Percentiles rank a stretch among this genome's conserved stretches.
Evolutionary conservation across 2,113 vertebrate species (phyloP).

Genomic region (Odocoileus hemionus): DNA sequence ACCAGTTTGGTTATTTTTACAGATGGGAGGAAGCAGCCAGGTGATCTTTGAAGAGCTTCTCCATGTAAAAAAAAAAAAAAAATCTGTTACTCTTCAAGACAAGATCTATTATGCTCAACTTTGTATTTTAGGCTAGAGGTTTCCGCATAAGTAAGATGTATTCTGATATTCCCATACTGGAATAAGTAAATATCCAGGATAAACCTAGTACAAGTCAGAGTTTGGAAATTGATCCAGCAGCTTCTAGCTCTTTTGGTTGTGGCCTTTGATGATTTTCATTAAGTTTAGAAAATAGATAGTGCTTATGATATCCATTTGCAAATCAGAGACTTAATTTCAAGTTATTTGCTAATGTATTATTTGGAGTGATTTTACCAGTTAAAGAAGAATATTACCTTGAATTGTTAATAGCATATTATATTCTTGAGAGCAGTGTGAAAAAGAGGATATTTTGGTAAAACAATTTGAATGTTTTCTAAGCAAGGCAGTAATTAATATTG

Average conservation of each 20-base stretch:
- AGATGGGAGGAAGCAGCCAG: not conserved
- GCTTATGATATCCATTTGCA: not conserved
- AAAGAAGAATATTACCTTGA: not conserved
- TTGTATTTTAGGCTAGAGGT: not conserved
- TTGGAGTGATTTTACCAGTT: slow-evolving; percentile 2
- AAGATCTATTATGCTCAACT: not conserved
- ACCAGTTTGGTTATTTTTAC: not conserved
- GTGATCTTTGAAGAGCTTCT: not conserved
- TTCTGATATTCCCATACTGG: not conserved
- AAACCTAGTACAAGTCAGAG: not conserved
- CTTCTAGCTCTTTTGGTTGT: not conserved
- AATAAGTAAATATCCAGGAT: not conserved
- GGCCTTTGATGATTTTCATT: not conserved
- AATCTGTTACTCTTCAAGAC: not conserved
- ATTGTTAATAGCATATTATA: not conserved
- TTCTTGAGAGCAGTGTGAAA: not conserved
- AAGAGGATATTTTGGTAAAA: not conserved
- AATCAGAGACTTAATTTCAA: slow-evolving; percentile 2
- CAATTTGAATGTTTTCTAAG: not conserved
- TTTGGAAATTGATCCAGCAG: not conserved
- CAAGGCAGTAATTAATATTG: not conserved
- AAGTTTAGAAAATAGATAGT: not conserved
- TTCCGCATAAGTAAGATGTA: not conserved
- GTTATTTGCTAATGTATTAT: not conserved
- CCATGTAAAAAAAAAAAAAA: not conserved